Percentiles rank a stretch among this genome's conserved stretches.
Conservation (phyloP, 2,113 vertebrate species). For the Channa maculata region DNA sequence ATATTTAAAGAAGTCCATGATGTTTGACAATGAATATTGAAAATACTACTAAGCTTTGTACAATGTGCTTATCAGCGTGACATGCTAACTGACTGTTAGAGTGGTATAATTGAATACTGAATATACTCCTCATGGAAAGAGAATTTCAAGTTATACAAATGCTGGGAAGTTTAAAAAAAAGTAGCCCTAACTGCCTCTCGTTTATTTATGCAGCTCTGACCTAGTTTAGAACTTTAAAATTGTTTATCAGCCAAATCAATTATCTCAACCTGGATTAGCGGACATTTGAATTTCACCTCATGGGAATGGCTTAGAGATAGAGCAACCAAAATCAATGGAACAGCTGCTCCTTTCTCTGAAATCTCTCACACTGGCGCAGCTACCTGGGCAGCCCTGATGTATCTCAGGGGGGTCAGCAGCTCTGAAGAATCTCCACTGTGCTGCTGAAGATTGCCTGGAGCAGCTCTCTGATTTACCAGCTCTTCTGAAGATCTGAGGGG, state of each 20-base stretch:
- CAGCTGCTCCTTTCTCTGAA: slow-evolving; percentile 59
- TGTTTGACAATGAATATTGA: slow-evolving; percentile 24
- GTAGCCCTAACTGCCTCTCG: slow-evolving; percentile 42
- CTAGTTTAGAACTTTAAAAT: slow-evolving; percentile 62
- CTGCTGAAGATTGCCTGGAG: slow-evolving; percentile 65
- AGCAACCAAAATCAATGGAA: slow-evolving; percentile 47
- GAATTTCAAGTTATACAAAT: slow-evolving; percentile 49
- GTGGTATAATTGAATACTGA: slow-evolving; percentile 39
- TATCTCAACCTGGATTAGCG: slow-evolving; percentile 34
- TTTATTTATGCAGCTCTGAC: slow-evolving; percentile 59
- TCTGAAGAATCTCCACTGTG: slow-evolving; percentile 57
- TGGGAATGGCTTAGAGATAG: slow-evolving; percentile 38
- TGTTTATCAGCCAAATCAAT: slow-evolving; percentile 59
- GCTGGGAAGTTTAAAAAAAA: slow-evolving; percentile 18
- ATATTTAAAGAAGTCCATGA: slow-evolving; percentile 36
- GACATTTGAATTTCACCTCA: slow-evolving; percentile 42
- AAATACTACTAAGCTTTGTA: slow-evolving; percentile 20
- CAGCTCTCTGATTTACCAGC: slow-evolving; percentile 69
- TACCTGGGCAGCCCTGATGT: slow-evolving; percentile 44
- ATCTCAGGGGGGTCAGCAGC: slow-evolving; percentile 66
- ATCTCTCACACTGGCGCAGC: slow-evolving; percentile 29
- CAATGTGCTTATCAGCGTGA: slow-evolving; percentile 36
- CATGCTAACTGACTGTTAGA: slow-evolving; percentile 37
- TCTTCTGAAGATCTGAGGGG: slow-evolving; percentile 77
- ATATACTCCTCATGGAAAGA: slow-evolving; percentile 29